A percentile compares a stretch with the other conserved stretches of the same genome.
phyloP scores from a whole-genome alignment of 2,888 invertebrate genomes.

The Resseliella maxima region DNA sequence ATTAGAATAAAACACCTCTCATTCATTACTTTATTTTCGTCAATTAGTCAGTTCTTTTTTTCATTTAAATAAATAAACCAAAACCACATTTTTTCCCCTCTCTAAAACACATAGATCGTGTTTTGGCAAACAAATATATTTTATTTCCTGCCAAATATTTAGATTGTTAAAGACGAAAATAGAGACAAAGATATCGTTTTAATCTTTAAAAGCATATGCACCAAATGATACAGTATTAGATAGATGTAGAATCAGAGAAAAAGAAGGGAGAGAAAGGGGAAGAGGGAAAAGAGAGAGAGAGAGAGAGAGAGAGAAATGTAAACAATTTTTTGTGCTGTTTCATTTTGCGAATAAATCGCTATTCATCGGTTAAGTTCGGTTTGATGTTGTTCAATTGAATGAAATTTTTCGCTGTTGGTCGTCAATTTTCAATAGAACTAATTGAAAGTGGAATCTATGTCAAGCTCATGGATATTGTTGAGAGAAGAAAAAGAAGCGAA shows the following conservation, averaged over 20 bases:
- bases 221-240: no score
- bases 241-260: no score
- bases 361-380: background rate
- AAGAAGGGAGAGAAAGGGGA: background rate
- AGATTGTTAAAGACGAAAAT: background rate
- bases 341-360: no score
- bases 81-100: background rate
- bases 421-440: background rate
- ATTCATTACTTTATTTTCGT: background rate
- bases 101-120: background rate
- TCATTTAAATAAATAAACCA: background rate
- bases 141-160: constrained; percentile 30
- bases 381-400: constrained; percentile 31
- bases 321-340: background rate
- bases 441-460: constrained; percentile 6
- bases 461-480: constrained; percentile 26
- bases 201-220: no score
- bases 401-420: background rate
- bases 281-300: background rate
- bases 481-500: no score
- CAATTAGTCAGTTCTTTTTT: no score
- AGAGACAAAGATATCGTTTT: no score
- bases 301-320: background rate
- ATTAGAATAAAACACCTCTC: background rate
- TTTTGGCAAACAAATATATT: background rate